Evolutionary conservation across 2,888 invertebrate species (phyloP).

Genomic region (Andrena praecox): DNA sequence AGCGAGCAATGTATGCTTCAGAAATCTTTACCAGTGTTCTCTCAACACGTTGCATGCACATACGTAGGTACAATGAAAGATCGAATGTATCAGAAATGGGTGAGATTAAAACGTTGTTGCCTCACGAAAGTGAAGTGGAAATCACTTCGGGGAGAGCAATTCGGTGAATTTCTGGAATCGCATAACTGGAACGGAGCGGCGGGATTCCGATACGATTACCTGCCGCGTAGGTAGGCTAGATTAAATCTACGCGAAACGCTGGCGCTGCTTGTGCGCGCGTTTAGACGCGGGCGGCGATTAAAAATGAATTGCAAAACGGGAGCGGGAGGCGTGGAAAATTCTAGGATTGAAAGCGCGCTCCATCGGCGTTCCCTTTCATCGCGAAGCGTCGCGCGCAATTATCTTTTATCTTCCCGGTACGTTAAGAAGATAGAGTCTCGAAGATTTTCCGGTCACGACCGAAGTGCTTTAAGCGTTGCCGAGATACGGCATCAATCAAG

Average conservation of each 20-base stretch:
- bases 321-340: not conserved
- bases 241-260: conserved; percentile 40
- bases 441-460: conserved; percentile 20
- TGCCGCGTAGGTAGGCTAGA: conserved; percentile 11
- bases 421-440: conserved; percentile 17
- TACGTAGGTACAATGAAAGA: no score
- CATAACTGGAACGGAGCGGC: conserved; percentile 18
- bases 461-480: not conserved
- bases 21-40: no score
- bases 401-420: conserved; percentile 23
- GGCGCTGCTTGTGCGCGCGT: not conserved
- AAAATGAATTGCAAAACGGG: conserved; percentile 19
- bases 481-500: conserved; percentile 50
- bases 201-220: conserved; percentile 51
- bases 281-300: not conserved
- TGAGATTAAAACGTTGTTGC: conserved; percentile 5
- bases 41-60: no score
- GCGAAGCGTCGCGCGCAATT: conserved; percentile 9
- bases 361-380: not conserved
- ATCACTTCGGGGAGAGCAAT: conserved; percentile 23
- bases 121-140: not conserved
- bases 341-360: not conserved
- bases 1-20: no score
- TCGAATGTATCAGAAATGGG: not conserved
- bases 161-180: conserved; percentile 36